phyloP scores from a whole-genome alignment of 2,797 vertebrate species.

The Perdix hodgsoniae region DNA sequence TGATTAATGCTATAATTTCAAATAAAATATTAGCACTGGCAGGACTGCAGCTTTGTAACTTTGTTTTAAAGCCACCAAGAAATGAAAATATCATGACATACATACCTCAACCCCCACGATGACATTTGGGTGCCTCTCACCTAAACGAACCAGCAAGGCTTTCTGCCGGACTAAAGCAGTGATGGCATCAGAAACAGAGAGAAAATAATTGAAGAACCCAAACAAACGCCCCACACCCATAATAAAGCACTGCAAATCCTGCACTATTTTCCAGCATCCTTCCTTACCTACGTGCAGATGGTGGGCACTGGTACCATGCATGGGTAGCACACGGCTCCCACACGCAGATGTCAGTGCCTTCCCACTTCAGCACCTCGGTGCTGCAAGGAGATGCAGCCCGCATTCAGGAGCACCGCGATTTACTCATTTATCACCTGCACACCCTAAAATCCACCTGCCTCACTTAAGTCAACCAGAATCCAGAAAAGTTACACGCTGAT shows the following conservation, averaged over 20 bases:
- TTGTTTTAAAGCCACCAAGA: not conserved
- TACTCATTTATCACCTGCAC: not conserved
- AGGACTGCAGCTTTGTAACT: not conserved
- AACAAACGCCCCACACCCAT: fast-evolving
- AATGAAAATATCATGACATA: not conserved
- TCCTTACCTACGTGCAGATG: fast-evolving
- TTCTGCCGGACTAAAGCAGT: not conserved
- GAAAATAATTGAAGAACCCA: not conserved
- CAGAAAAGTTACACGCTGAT: fast-evolving
- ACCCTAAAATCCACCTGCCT: not conserved
- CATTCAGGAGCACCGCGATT: not conserved
- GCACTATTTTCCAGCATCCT: fast-evolving
- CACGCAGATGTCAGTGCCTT: not conserved
- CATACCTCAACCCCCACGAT: not conserved
- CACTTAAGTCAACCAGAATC: fast-evolving
- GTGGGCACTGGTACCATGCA: fast-evolving
- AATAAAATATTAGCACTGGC: not conserved
- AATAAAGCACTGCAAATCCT: fast-evolving
- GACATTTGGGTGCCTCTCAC: not conserved
- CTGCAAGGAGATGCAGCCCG: not conserved
- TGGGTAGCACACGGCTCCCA: not conserved
- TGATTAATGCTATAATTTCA: not conserved
- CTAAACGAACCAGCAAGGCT: not conserved
- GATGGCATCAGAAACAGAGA: not conserved
- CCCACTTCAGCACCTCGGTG: not conserved